Evolutionary conservation across 2,888 invertebrate genomes (phyloP), one percentile per base, ranked within the genome.

Genomic region (Bedellia somnulentella): DNA sequence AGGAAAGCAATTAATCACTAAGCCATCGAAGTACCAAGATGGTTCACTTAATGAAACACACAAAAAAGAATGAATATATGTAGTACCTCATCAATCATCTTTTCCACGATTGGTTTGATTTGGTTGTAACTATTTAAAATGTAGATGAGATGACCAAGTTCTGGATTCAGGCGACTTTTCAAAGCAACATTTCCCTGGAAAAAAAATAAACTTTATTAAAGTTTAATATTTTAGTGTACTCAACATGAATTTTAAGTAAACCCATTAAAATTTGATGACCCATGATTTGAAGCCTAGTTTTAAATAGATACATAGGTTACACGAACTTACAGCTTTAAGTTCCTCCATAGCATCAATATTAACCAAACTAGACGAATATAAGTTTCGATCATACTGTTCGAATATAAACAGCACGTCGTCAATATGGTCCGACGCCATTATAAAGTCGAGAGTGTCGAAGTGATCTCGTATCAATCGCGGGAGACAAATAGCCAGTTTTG

Each of bases 301-400:
- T n/a, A n/a, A n/a, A n/a, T n/a, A n/a, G n/a, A n/a, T n/a, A n/a
- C n/a, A n/a, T n/a, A n/a, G n/a, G n/a, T 11, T 4, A 12, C 21
- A 25, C 23, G 4, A 16, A 49, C 63, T 50, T 33, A 73, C 73
- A 14, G 42, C 46, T 44, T 57, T 61, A 5, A 75, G 57, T 35
- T 71, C 68, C 0, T 71, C 68, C 56, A 70, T 50, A 2, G 66
- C 66, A 3, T 49, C 49, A 43, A 63, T 44, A 33, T 71, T 67
- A 1, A 71, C 32, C 3, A 71, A 38, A 32, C 71, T 71, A 1
- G 51, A 40, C 0, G 70, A 64, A 24, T 58, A 59, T 26, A 66
- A 29, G 0, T 71, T 70, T 22, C 60, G 67, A 25, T 70, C 73
- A 16, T 73, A 73, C 40, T 71, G 71, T 24, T 73, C 73, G 31